Base-by-base conservation (phyloP, 2,888 invertebrate genomes). In the Agrilus biguttatus region DNA sequence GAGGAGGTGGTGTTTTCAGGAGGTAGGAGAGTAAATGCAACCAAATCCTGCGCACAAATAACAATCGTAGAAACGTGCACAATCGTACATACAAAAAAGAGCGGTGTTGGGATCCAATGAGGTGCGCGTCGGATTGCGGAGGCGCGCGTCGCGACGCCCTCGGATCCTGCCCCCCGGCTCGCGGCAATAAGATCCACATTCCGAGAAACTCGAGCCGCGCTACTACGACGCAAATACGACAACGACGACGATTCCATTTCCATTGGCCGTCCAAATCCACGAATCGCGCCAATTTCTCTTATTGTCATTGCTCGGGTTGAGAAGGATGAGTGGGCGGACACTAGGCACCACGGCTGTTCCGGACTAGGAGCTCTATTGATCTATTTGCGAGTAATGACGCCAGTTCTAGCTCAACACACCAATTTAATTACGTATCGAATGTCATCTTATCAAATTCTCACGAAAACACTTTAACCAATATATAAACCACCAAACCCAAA, bases 211-310 rank as follows among this genome's bases (percentile, higher is more conserved):
- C 61, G 53, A 55, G 54, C 54, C 45, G 57, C 57, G 59, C 58
- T 58, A 58, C 28, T 28, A 28, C 28, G 28, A 28, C 28, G 28
- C 28, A 28, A 28, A 28, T 28, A 28, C 28, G 28, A 28, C 28
- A 28, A 28, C 28, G 28, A 28, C 28, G 28, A 28, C 28, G 28
- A 28, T 28, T 58, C 58, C 60, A 58, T 58, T 57, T 53, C 59
- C 54, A 65, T 65, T 64, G 65, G 64, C 52, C 50, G 54, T 43
- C 50, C 50, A 55, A 55, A 56, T 60, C 60, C 62, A 57, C 63
- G 63, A 63, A 63, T 63, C 62, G 59, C 56, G 55, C 58, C 56
- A 60, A 63, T 64, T 65, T 65, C 64, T 63, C 61, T 56, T 59
- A 63, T 65, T 65, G 64, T 64, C 64, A 65, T 63, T 65, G 62